These are phyloP conservation scores for Eupithecia subfuscata DNA, from an alignment of 2,888 invertebrate species.

Conservation along the genomic window DNA sequence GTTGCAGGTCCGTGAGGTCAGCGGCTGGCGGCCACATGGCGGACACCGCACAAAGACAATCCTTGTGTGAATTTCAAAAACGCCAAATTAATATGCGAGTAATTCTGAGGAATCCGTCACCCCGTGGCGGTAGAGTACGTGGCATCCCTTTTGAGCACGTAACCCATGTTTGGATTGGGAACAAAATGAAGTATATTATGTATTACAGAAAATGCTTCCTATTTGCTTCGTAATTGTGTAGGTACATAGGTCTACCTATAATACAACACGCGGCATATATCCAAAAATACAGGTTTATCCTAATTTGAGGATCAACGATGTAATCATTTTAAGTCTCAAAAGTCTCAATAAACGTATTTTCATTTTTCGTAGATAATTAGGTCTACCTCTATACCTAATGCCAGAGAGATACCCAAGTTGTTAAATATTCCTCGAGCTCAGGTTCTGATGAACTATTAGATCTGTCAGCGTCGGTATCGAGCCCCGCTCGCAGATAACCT, in stretches of 20 bases:
- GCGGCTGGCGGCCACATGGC: slow-evolving; percentile 59
- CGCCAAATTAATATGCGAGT: slow-evolving; percentile 38
- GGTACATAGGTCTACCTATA: neutral
- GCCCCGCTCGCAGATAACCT: slow-evolving; percentile 23
- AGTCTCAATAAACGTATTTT: no score
- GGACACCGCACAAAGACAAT: slow-evolving; percentile 36
- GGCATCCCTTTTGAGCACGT: neutral
- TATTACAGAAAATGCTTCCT: neutral
- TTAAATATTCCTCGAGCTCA: slow-evolving; percentile 6
- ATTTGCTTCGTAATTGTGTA: no score
- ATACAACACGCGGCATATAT: neutral
- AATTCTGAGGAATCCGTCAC: slow-evolving; percentile 30
- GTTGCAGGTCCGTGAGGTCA: slow-evolving; percentile 56
- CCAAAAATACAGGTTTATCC: no score
- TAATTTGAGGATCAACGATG: no score
- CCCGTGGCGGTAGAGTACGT: slow-evolving; percentile 22
- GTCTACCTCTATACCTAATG: neutral
- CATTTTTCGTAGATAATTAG: neutral
- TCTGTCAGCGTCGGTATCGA: slow-evolving; percentile 8
- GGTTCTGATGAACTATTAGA: slow-evolving; percentile 21
- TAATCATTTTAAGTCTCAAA: no score
- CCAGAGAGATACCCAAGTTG: neutral
- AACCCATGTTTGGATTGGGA: neutral
- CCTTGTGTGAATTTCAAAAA: slow-evolving; percentile 37
- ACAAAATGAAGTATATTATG: neutral